phyloP scores from a whole-genome alignment of 2,797 vertebrate genomes.

The Erpetoichthys calabaricus region DNA sequence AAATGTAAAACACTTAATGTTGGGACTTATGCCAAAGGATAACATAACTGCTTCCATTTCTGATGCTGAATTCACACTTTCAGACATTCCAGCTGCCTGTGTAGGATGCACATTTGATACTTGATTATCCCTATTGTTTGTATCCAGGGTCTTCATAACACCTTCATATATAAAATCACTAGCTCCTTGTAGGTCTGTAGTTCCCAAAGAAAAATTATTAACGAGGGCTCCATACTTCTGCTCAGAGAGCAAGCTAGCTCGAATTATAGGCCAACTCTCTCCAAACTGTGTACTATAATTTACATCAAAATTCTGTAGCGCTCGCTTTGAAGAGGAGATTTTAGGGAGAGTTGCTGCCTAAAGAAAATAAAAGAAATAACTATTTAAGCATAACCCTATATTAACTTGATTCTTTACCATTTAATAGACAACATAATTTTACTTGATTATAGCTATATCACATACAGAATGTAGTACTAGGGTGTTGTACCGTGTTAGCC shows the following conservation, averaged over 20 bases:
- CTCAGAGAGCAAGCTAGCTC: slow-evolving; percentile 64
- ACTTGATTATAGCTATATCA: no score
- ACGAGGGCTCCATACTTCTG: slow-evolving; percentile 79
- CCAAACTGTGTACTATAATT: slow-evolving; percentile 58
- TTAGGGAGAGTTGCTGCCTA: slow-evolving; percentile 62
- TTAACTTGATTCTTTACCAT: no score
- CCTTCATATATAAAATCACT: slow-evolving; percentile 54
- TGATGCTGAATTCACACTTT: neutral
- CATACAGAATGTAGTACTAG: neutral
- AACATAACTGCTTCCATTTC: neutral
- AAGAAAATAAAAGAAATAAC: neutral
- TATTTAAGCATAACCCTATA: neutral
- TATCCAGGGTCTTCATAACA: neutral
- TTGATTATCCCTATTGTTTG: neutral
- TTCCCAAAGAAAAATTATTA: slow-evolving; percentile 57
- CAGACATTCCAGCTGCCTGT: neutral
- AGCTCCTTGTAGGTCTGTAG: slow-evolving; percentile 50
- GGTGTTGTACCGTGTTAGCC: neutral
- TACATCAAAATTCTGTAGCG: slow-evolving; percentile 70
- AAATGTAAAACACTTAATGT: slow-evolving; percentile 76
- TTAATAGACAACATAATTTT: no score
- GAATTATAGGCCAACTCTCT: slow-evolving; percentile 66
- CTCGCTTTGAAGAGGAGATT: slow-evolving; percentile 42
- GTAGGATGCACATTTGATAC: neutral
- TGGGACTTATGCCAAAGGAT: slow-evolving; percentile 30